A percentile compares a stretch with the other conserved stretches of the same genome.
phyloP scores from a whole-genome alignment of 2,113 vertebrate species.

The Oophaga pumilio region DNA sequence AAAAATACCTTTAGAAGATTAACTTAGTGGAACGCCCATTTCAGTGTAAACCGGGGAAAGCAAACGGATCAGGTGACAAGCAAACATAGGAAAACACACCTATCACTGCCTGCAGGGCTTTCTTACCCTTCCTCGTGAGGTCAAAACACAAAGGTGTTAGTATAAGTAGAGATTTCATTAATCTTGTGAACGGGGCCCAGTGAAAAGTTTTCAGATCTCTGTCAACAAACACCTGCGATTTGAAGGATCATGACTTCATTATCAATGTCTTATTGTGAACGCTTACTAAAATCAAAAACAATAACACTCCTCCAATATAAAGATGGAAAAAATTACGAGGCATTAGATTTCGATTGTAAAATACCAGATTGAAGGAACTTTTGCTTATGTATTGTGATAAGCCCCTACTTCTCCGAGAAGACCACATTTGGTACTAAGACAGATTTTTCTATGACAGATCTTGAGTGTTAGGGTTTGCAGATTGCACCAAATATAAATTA shows the following conservation, averaged over 20 bases:
- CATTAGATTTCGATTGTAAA: neutral
- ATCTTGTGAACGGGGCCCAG: neutral
- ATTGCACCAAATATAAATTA: too few relatives aligned
- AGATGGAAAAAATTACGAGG: neutral
- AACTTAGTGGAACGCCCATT: constrained; percentile 4
- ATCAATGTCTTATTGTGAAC: neutral
- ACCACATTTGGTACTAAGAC: too few relatives aligned
- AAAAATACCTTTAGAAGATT: constrained; percentile 19
- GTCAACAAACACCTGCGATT: neutral
- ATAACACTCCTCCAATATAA: neutral
- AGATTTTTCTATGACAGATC: too few relatives aligned
- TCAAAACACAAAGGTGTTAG: neutral
- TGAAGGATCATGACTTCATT: neutral
- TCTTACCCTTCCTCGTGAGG: neutral
- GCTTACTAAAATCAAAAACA: neutral
- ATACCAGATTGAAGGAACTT: neutral
- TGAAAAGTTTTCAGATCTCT: neutral
- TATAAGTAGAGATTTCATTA: neutral
- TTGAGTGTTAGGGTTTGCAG: too few relatives aligned
- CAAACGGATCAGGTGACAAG: constrained; percentile 22
- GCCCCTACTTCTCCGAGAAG: too few relatives aligned
- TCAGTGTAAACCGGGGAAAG: constrained; percentile 9
- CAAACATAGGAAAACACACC: constrained; percentile 7
- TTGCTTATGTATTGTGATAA: neutral
- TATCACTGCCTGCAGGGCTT: constrained; percentile 13